Evolutionary conservation across 2,888 invertebrate species (phyloP).

Genomic region (Standfussiana lucernea): DNA sequence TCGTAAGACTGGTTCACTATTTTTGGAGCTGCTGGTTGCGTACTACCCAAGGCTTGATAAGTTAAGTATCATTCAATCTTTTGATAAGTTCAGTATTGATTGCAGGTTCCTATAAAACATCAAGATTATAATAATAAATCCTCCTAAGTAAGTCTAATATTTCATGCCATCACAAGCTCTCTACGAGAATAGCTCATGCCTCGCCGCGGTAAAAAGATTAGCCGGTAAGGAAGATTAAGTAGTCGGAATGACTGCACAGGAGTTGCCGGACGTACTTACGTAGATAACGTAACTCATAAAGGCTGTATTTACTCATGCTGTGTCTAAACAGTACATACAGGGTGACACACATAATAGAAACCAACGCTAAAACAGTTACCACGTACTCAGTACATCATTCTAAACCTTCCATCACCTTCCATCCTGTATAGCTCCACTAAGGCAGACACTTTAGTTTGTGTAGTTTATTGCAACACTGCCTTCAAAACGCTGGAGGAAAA

Average conservation of each 20-base stretch:
- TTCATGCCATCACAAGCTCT: neutral
- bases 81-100: neutral
- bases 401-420: no score
- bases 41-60: neutral
- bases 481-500: neutral
- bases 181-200: neutral
- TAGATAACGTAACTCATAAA: neutral
- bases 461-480: neutral
- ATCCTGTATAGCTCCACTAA: no score
- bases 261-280: neutral
- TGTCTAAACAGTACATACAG: no score
- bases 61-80: neutral
- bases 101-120: neutral
- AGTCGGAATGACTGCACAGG: neutral
- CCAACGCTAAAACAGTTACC: no score
- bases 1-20: neutral
- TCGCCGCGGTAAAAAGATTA: neutral
- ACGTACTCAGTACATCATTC: no score
- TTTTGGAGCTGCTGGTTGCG: neutral
- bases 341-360: no score
- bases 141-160: neutral
- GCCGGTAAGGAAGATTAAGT: neutral
- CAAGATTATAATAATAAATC: conserved; percentile 8
- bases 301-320: neutral
- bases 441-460: neutral